Percentiles rank a stretch among this genome's conserved stretches.
Conservation (phyloP, 2,888 invertebrate genomes). For the Nebria brevicollis region DNA sequence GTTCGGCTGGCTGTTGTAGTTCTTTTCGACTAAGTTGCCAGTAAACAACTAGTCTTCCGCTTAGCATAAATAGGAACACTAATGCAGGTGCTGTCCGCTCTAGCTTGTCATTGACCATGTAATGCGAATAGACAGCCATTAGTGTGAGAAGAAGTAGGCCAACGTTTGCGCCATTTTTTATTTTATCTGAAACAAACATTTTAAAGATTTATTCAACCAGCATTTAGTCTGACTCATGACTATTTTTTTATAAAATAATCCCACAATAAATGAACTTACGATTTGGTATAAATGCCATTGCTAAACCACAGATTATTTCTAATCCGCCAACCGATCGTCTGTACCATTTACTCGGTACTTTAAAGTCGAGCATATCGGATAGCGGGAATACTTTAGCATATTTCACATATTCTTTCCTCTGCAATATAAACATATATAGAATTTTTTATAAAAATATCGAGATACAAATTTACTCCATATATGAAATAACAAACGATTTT, state of each 20-base stretch:
- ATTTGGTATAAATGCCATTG: slow-evolving; percentile 84
- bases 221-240: too few species aligned
- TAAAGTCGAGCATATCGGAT: slow-evolving; percentile 81
- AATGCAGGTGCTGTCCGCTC: slow-evolving; percentile 90
- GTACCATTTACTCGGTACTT: slow-evolving; percentile 93
- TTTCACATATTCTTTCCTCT: slow-evolving; percentile 95
- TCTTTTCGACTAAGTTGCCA: slow-evolving; percentile 70
- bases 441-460: too few species aligned
- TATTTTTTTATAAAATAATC: too few species aligned
- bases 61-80: slow-evolving; percentile 92
- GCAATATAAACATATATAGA: slow-evolving; percentile 60
- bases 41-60: slow-evolving; percentile 87
- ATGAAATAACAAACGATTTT: background rate
- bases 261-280: slow-evolving; percentile 69
- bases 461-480: background rate
- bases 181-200: slow-evolving; percentile 75
- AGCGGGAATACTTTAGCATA: slow-evolving; percentile 95
- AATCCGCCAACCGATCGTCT: slow-evolving; percentile 83
- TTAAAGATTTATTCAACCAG: background rate
- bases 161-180: slow-evolving; percentile 90
- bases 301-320: slow-evolving; percentile 85
- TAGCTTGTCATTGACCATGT: slow-evolving; percentile 91
- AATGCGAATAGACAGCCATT: slow-evolving; percentile 91
- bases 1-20: slow-evolving; percentile 56
- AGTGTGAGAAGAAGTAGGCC: slow-evolving; percentile 85